phyloP scores from a whole-genome alignment of 2,797 vertebrate species.

The Pipistrellus pipistrellus region DNA sequence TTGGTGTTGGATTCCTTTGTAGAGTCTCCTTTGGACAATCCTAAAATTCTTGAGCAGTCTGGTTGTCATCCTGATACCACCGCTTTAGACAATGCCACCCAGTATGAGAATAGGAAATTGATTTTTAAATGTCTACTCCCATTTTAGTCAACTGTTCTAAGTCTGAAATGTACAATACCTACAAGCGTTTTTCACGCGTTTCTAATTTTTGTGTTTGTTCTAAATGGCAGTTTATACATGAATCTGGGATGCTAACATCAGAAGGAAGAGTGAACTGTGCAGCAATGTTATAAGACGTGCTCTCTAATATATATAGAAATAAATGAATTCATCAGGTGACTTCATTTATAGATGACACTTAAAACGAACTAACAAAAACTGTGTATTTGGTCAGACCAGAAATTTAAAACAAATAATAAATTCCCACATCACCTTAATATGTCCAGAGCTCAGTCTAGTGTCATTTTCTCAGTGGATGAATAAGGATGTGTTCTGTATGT shows the following conservation, averaged over 20 bases:
- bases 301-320: neutral
- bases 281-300: neutral
- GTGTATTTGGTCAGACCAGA: neutral
- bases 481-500: neutral
- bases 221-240: neutral
- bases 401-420: neutral
- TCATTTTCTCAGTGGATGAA: neutral
- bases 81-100: neutral
- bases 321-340: neutral
- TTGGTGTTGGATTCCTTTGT: neutral
- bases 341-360: neutral
- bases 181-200: neutral
- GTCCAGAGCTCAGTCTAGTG: neutral
- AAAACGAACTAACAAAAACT: neutral
- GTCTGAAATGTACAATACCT: neutral
- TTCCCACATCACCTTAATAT: neutral
- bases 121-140: neutral
- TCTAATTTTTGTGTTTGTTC: neutral
- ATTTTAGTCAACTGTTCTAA: neutral
- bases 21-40: neutral
- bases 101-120: neutral
- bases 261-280: neutral
- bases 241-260: neutral
- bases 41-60: neutral
- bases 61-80: neutral